Base-by-base conservation (phyloP, 2,797 vertebrate species). In the Dromococcyx pavoninus region DNA sequence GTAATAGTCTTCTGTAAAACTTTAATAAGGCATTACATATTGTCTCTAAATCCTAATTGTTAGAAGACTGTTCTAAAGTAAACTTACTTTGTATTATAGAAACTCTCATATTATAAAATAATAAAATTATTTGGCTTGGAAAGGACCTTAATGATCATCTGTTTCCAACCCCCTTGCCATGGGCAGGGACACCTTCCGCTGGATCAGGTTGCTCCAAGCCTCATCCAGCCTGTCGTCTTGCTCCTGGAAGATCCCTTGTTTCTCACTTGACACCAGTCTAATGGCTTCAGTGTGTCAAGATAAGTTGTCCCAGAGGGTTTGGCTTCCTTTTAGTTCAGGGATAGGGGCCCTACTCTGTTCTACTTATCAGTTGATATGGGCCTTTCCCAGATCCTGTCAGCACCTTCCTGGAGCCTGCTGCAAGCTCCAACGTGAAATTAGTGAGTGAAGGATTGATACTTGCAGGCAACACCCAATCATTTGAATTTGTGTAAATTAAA, bases 231-330 rank as follows among this genome's bases (percentile, higher is more conserved):
- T 48, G 27, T 54, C 23, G 10, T 58, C 24, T 35, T 83, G 50
- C 32, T 65, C 11, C 22, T 72, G 37, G 37, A 67, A 58, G 58
- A 62, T 30, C 15, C 16, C 18, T 76, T 46, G 17, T 86, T 88
- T 69, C 53, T 89, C 22, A 22, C 8, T 65, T 5, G 6, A 18
- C n/a, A 9, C 12, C 48, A 33, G 19, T 71, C 13, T 82, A 2
- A 24, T 69, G 71, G 18, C 27, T 4, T 75, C 1, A 0, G 1
- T 5, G 1, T 39, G 30, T 62, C 43, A 51, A 43, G 15, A 8
- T 62, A 61, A 7, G 15, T 84, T 4, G 1, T 65, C 50, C 58
- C 18, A 58, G 62, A 28, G 30, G 9, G 17, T 72, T 61, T 75
- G 21, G 61, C 32, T 91, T 41, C n/a, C 32, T 65, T 62, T 53